phyloP scores from a whole-genome alignment of 2,797 vertebrate genomes.

The Lates japonicus region DNA sequence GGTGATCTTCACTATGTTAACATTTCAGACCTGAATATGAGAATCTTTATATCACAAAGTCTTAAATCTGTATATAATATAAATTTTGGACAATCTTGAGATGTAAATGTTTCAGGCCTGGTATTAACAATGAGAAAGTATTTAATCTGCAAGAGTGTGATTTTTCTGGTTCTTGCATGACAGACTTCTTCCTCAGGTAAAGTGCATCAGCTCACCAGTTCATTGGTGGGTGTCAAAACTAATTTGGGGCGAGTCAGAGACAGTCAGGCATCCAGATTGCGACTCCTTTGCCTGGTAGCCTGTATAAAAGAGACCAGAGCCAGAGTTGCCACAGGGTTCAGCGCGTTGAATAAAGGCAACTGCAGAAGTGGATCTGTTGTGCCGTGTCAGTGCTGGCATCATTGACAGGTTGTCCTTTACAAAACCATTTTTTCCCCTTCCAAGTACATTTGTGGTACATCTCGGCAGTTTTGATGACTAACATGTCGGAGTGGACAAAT shows the following conservation, averaged over 20 bases:
- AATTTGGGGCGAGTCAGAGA: not conserved
- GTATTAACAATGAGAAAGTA: not conserved
- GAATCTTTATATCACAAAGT: constrained; percentile 5
- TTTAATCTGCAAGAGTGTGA: constrained; percentile 11
- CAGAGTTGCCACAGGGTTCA: constrained; percentile 58
- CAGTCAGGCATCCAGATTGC: constrained; percentile 9
- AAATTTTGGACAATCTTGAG: not conserved
- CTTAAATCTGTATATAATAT: not conserved
- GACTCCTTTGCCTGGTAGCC: constrained; percentile 1
- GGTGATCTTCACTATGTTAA: constrained; percentile 1
- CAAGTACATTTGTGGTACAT: constrained; percentile 55
- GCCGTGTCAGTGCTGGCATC: constrained; percentile 57
- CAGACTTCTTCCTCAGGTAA: not conserved
- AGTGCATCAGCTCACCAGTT: not conserved
- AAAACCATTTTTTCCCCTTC: constrained; percentile 43
- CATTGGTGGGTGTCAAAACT: not conserved
- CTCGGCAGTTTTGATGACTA: constrained; percentile 65
- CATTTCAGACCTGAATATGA: constrained; percentile 5
- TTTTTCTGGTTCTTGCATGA: constrained; percentile 9
- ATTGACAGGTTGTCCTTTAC: constrained; percentile 74
- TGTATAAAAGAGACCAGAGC: constrained; percentile 43
- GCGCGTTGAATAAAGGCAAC: constrained; percentile 59
- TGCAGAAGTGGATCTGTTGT: constrained; percentile 64
- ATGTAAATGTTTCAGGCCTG: not conserved
- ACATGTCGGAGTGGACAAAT: constrained; percentile 64